Conservation (phyloP, 92 coral and sea anemone genomes). For the Palythoa caribaeorum region DNA sequence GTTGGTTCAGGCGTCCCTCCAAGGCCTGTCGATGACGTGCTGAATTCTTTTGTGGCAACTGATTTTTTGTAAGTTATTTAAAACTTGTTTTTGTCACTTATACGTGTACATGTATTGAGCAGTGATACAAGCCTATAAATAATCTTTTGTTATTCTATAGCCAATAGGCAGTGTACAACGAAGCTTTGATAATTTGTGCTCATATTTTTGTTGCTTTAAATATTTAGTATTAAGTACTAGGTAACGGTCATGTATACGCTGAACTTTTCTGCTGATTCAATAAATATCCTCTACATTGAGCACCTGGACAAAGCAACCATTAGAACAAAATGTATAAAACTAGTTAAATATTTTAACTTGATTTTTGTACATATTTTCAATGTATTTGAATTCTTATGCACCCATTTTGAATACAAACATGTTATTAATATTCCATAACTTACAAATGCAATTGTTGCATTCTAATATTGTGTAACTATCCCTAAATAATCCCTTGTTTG, state of each 20-base stretch:
- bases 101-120: neutral
- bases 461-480: constrained; percentile 36
- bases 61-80: constrained; percentile 55
- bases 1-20: constrained; percentile 28
- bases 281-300: neutral
- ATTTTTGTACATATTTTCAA: constrained; percentile 16
- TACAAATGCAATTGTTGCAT: constrained; percentile 20
- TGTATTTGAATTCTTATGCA: constrained; percentile 31
- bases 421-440: constrained; percentile 28
- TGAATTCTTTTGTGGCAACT: constrained; percentile 50
- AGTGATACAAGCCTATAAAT: constrained; percentile 3
- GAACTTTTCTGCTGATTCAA: neutral
- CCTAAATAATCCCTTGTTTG: constrained; percentile 25
- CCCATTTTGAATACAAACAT: constrained; percentile 21
- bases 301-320: neutral
- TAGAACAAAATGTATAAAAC: too few relatives aligned
- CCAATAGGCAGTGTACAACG: neutral
- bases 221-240: neutral
- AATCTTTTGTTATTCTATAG: neutral
- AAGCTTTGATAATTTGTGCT: neutral
- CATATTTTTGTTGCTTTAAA: neutral
- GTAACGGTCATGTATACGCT: neutral
- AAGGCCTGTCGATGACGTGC: constrained; percentile 9
- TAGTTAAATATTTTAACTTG: too few relatives aligned
- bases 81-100: neutral